phyloP scores from a whole-genome alignment of 30 jellyfish, hydroid and myxozoan species.

The Cassiopea xamachana region DNA sequence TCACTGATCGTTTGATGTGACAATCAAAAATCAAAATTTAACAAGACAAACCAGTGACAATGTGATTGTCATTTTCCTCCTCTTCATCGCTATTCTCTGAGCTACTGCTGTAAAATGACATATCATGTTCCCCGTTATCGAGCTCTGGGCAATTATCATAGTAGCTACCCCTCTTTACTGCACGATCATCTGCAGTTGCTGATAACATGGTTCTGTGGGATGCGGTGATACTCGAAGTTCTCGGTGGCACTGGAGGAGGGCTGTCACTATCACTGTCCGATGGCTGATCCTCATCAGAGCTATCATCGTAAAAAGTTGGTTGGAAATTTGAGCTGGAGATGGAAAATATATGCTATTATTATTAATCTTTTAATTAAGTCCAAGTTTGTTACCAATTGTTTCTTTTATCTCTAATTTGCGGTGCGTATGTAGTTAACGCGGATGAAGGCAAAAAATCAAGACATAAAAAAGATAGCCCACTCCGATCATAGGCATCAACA shows the following conservation, averaged over 20 bases:
- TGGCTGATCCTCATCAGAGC: background rate
- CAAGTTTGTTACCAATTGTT: too few relatives aligned
- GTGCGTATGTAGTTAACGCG: too few relatives aligned
- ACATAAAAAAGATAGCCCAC: too few relatives aligned
- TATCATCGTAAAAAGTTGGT: background rate
- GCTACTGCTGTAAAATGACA: conserved; percentile 64
- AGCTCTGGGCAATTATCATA: conserved; percentile 73
- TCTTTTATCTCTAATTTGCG: too few relatives aligned
- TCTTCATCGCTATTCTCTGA: conserved; percentile 82
- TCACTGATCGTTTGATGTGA: too few relatives aligned
- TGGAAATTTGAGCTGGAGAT: conserved; percentile 39
- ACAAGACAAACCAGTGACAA: conserved; percentile 92
- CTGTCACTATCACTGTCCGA: conserved; percentile 17
- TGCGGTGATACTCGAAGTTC: conserved; percentile 76
- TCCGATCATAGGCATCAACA: too few relatives aligned
- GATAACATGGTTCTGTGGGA: conserved; percentile 10
- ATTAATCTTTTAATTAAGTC: too few relatives aligned
- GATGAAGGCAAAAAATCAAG: too few relatives aligned
- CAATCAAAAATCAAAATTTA: too few relatives aligned
- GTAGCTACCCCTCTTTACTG: conserved; percentile 48
- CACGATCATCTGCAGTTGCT: background rate
- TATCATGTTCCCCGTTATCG: conserved; percentile 9
- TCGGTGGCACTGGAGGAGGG: conserved; percentile 86
- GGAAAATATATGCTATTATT: too few relatives aligned
- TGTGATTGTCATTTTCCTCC: conserved; percentile 76